phyloP scores from a whole-genome alignment of 2,888 invertebrate genomes.

The Colletes collaris region DNA sequence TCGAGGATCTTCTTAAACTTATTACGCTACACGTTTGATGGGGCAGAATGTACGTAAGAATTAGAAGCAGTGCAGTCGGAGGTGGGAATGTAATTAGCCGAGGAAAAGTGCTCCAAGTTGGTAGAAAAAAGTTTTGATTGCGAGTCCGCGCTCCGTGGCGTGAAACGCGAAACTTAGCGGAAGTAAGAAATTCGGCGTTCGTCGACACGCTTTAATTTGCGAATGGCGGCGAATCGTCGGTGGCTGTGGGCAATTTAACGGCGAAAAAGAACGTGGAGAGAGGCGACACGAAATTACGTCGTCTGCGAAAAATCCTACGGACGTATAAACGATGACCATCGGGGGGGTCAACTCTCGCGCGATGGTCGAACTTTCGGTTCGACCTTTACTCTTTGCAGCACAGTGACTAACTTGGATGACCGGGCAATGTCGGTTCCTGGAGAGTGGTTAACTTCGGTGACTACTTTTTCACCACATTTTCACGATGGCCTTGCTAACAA shows the following conservation, averaged over 20 bases:
- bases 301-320: slow-evolving; percentile 31
- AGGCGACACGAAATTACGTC: neutral
- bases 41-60: neutral
- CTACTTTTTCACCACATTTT: too few relatives aligned
- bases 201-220: slow-evolving; percentile 58
- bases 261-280: slow-evolving; percentile 16
- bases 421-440: too few relatives aligned
- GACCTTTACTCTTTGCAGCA: too few relatives aligned
- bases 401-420: too few relatives aligned
- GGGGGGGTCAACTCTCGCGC: slow-evolving; percentile 43
- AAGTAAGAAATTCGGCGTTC: slow-evolving; percentile 35
- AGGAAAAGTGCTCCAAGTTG: neutral
- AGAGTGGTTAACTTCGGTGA: too few relatives aligned
- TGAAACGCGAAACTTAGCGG: slow-evolving; percentile 48
- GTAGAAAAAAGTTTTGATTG: slow-evolving; percentile 49
- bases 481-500: too few relatives aligned
- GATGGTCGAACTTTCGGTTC: slow-evolving; percentile 43
- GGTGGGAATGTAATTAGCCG: slow-evolving; percentile 14
- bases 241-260: slow-evolving; percentile 57
- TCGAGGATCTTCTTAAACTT: too few relatives aligned
- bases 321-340: slow-evolving; percentile 38
- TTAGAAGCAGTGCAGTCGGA: neutral
- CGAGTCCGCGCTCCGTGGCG: slow-evolving; percentile 16
- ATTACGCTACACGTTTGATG: too few relatives aligned
- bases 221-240: slow-evolving; percentile 30